Percentiles rank a stretch among this genome's conserved stretches.
These are phyloP conservation scores for Callyntrura sp. DNA, from an alignment of 2,888 invertebrate species.

Conservation along the genomic window DNA sequence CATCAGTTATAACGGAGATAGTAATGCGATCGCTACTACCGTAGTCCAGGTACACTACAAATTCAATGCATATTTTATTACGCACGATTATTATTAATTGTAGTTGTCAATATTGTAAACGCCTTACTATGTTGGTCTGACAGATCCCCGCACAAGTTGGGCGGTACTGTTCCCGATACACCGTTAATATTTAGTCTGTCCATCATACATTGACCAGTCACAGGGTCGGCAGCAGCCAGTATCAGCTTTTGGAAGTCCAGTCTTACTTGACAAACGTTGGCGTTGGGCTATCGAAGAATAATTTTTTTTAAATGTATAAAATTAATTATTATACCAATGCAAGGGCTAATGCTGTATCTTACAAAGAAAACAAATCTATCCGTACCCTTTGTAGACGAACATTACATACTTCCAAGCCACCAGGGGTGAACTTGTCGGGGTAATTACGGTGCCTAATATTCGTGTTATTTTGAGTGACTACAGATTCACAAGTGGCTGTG, in stretches of 20 bases:
- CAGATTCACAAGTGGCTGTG: slow-evolving; percentile 80
- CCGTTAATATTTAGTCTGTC: slow-evolving; percentile 82
- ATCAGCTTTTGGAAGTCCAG: slow-evolving; percentile 80
- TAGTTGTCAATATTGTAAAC: neutral
- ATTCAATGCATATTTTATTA: neutral
- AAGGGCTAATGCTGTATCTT: too few relatives aligned
- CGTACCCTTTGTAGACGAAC: slow-evolving; percentile 80
- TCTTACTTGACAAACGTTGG: slow-evolving; percentile 81
- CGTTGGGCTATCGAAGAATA: slow-evolving; percentile 68
- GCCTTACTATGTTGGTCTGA: slow-evolving; percentile 82
- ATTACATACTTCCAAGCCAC: slow-evolving; percentile 82
- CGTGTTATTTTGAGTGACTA: slow-evolving; percentile 80
- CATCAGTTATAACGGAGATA: slow-evolving; percentile 80
- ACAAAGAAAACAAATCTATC: too few relatives aligned
- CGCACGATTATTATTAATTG: neutral
- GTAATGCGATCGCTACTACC: slow-evolving; percentile 82
- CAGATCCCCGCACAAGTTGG: slow-evolving; percentile 82
- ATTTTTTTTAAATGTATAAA: too few relatives aligned
- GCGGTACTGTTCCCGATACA: slow-evolving; percentile 76
- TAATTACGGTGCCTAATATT: slow-evolving; percentile 80
- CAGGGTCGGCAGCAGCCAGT: slow-evolving; percentile 75
- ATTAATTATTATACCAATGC: too few relatives aligned
- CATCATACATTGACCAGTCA: slow-evolving; percentile 78
- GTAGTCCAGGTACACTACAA: slow-evolving; percentile 82
- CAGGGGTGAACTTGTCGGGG: slow-evolving; percentile 78